Base-by-base conservation (phyloP, 92 coral and sea anemone species). In the Palythoa grandiflora region DNA sequence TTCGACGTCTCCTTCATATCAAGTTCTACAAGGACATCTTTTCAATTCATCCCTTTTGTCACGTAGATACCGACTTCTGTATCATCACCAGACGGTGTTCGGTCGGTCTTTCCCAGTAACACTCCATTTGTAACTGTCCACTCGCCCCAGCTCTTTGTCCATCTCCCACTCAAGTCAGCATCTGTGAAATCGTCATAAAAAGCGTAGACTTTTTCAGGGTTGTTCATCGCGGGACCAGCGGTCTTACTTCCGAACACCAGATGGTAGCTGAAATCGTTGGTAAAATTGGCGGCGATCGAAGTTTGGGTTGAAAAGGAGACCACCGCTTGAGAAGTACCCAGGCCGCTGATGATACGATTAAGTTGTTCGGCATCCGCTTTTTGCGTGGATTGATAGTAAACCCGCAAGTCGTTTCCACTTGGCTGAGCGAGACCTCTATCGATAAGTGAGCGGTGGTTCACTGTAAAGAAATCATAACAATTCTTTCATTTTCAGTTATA, bases 111-210 rank as follows among this genome's bases (percentile, higher is more conserved):
- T 51, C 89, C 87, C 48, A 44, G 77, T 17, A 91, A 39, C 44
- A 68, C 14, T 12, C 91, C 93, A 40, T 91, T 87, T 73, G 87
- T 38, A n/a, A 91, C 88, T 6, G 47, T 50, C 87, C 87, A 76
- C 53, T 75, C 35, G n/a, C 91, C 91, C 93, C 91, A 91, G 85
- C 39, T 87, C 75, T 87, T 91, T 37, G 57, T 68, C 93, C 93
- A 91, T 52, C 88, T 83, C 44, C 75, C 75, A 40, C 75, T 72
- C 83, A 92, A 71, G 36, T 89, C 53, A 12, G 59, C 19, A 59
- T 85, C 89, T 5, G 95, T 73, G 61, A 93, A 93, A 55, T 90
- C 92, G 40, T 93, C 95, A 79, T 90, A 84, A 60, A 93, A 93
- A 48, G 93, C 79, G 70, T 81, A 93, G 8, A 93, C 95, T 10